These are phyloP conservation scores for Ammodytes marinus DNA, from an alignment of 2,113 vertebrate species.

Conservation along the genomic window DNA sequence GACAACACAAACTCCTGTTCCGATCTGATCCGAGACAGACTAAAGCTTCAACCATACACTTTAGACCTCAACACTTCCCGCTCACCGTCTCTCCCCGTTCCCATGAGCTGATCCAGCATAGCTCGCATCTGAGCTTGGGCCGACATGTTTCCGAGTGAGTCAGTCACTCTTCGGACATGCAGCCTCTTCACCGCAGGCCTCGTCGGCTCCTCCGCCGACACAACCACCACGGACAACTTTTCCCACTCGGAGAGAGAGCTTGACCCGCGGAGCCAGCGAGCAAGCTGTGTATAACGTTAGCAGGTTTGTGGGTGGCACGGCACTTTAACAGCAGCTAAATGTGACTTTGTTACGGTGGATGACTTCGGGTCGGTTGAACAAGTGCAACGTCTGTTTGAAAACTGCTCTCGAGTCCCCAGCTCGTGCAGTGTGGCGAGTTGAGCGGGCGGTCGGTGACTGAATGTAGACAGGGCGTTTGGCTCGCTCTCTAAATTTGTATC, in stretches of 20 bases:
- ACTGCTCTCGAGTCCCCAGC: slow-evolving; percentile 51
- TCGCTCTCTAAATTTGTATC: not conserved
- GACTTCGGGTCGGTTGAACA: slow-evolving; percentile 50
- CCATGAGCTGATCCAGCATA: slow-evolving; percentile 99
- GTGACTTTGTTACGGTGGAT: slow-evolving; percentile 50
- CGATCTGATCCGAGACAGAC: not conserved
- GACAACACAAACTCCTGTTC: slow-evolving; percentile 4
- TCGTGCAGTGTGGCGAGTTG: slow-evolving; percentile 40
- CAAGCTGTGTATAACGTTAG: not conserved
- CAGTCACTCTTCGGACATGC: slow-evolving; percentile 67
- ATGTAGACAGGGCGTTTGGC: slow-evolving; percentile 26
- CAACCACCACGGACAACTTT: slow-evolving; percentile 60
- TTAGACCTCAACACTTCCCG: not conserved
- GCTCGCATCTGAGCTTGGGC: slow-evolving; percentile 99
- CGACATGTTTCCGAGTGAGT: slow-evolving; percentile 87
- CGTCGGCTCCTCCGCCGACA: slow-evolving; percentile 27
- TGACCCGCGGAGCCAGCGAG: not conserved
- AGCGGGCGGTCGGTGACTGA: slow-evolving; percentile 45
- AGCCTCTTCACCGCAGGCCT: slow-evolving; percentile 71
- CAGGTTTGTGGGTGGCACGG: not conserved
- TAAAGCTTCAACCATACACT: too few relatives aligned
- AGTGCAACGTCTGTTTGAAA: slow-evolving; percentile 69
- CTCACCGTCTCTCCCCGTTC: slow-evolving; percentile 97
- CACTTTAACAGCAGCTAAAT: slow-evolving; percentile 30
- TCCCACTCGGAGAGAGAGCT: slow-evolving; percentile 25